Base-by-base conservation (phyloP, 2,113 vertebrate species). In the Paratilapia polleni region DNA sequence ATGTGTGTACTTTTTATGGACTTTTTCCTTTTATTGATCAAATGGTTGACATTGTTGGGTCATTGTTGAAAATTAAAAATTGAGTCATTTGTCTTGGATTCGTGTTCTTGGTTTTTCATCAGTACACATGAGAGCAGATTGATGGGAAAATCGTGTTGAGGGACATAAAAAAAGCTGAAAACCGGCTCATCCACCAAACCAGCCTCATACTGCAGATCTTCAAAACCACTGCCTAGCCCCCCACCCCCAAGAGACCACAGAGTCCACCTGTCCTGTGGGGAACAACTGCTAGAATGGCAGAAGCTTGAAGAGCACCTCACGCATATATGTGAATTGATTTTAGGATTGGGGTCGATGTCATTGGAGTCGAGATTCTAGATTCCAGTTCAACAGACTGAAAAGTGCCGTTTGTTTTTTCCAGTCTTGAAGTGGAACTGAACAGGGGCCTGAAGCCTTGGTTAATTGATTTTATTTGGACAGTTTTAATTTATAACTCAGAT, bases 151-250 rank as follows among this genome's bases (percentile, higher is more conserved):
- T n/a, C n/a, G n/a, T n/a, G n/a, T n/a, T n/a, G n/a, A n/a, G n/a
- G n/a, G n/a, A n/a, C n/a, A n/a, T n/a, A n/a, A n/a, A n/a, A n/a
- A n/a, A n/a, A n/a, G n/a, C n/a, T n/a, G n/a, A n/a, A 96, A 99
- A 99, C 96, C 97, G 98, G 94, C 97, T 99, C 96, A 99, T 99
- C 97, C 98, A 99, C 97, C 98, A 99, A 98, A 99, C 98, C 97
- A 99, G 99, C 97, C 98, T 99, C 97, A 99, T 99, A 97, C 98
- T 99, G 94, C 98, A 99, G 97, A 99, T 98, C 96, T 99, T 99
- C 96, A 99, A 99, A 97, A 99, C 97, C 92, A 98, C 99, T 95
- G 97, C 97, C 96, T 99, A 96, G 94, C 90, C 86, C 57, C 61
- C 6, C 38, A 41, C 28, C 24, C 78, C 41, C 31, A 43, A 28